Evolutionary conservation across 2,888 invertebrate genomes (phyloP).

Genomic region (Diloba caeruleocephala): DNA sequence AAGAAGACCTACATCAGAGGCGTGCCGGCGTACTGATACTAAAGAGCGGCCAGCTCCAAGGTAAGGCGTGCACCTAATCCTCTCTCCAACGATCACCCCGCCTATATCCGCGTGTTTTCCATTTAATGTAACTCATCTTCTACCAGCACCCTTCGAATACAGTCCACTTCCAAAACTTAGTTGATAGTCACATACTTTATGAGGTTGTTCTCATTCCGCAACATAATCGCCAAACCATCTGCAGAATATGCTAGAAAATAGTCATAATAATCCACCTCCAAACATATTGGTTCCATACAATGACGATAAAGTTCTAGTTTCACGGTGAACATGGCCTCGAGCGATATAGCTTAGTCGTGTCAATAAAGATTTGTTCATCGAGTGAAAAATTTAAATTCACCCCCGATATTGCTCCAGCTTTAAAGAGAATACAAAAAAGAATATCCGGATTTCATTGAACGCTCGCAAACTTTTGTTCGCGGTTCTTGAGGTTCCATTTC

Average conservation of each 20-base stretch:
- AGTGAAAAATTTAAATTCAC: conserved; percentile 71
- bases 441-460: conserved; percentile 56
- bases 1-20: too few relatives aligned
- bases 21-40: too few relatives aligned
- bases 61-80: too few relatives aligned
- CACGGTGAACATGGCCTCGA: conserved; percentile 26
- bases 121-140: too few relatives aligned
- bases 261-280: background rate
- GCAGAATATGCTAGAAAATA: background rate
- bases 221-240: too few relatives aligned
- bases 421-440: conserved; percentile 57
- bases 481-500: conserved; percentile 25
- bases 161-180: too few relatives aligned
- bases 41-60: too few relatives aligned
- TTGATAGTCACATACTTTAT: too few relatives aligned
- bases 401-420: conserved; percentile 61
- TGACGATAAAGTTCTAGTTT: conserved; percentile 35
- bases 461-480: conserved; percentile 42
- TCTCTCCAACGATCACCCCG: too few relatives aligned
- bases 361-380: conserved; percentile 70
- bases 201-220: too few relatives aligned
- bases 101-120: too few relatives aligned
- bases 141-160: too few relatives aligned
- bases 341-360: conserved; percentile 59
- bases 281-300: conserved; percentile 65